Percentiles rank a stretch among this genome's conserved stretches.
phyloP scores from a whole-genome alignment of 1,140 invertebrate species.

The Tetraneura akinire region DNA sequence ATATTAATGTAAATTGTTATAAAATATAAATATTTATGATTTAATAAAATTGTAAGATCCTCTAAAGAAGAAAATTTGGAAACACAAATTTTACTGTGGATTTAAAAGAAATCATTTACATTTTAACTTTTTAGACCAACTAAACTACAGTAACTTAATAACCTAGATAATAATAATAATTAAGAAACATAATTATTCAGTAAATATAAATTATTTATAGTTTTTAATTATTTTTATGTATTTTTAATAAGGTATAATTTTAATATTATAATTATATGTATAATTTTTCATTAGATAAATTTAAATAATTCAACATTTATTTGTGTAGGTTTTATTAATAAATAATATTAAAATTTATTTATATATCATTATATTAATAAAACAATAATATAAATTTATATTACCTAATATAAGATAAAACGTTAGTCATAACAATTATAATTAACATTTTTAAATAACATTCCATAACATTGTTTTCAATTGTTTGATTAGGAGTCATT shows the following conservation, averaged over 20 bases:
- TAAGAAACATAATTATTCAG: neutral
- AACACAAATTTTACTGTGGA: neutral
- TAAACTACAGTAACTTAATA: neutral
- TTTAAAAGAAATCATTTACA: neutral
- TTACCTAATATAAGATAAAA: too few species aligned
- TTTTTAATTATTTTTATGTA: neutral
- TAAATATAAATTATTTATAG: neutral
- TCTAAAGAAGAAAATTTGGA: neutral
- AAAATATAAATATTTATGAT: neutral
- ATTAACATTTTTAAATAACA: too few species aligned
- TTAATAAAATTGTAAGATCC: neutral
- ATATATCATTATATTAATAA: too few species aligned
- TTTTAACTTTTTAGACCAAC: neutral
- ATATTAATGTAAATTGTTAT: neutral
- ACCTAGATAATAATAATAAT: neutral
- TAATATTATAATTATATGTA: too few species aligned
- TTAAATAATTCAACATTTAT: too few species aligned
- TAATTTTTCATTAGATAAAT: too few species aligned
- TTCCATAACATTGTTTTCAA: too few species aligned
- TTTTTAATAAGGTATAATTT: too few species aligned
- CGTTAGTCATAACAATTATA: too few species aligned
- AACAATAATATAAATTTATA: too few species aligned
- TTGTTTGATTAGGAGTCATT: slow-evolving; percentile 64
- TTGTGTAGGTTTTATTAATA: too few species aligned
- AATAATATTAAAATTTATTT: too few species aligned